Conservation (phyloP, 2,797 vertebrate species). For the Cichlasoma orientale region DNA sequence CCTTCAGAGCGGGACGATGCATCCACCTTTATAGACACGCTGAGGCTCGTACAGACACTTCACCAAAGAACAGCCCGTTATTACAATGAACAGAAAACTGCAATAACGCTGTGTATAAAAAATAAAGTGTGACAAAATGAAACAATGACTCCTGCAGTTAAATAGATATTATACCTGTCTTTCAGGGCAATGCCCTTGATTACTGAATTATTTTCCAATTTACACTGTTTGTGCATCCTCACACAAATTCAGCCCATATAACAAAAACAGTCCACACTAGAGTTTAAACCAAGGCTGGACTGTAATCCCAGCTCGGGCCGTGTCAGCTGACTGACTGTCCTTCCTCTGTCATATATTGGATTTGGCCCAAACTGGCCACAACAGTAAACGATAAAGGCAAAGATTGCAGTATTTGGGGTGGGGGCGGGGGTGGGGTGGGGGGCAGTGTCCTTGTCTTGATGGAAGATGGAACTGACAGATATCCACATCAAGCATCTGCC, state of each 20-base stretch:
- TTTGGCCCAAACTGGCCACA: slow-evolving; percentile 4
- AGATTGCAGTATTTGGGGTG: slow-evolving; percentile 9
- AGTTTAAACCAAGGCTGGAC: not conserved
- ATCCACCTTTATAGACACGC: not conserved
- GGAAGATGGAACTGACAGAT: slow-evolving; percentile 68
- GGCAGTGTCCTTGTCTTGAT: slow-evolving; percentile 50
- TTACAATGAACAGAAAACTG: too few relatives aligned
- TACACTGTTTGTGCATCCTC: not conserved
- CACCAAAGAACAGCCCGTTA: too few relatives aligned
- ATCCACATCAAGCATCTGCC: slow-evolving; percentile 56
- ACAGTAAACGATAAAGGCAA: slow-evolving; percentile 53
- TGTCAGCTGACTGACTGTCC: not conserved
- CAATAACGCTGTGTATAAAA: not conserved
- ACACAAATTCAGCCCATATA: not conserved
- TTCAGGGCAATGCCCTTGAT: too few relatives aligned
- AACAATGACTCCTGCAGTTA: too few relatives aligned
- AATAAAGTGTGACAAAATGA: not conserved
- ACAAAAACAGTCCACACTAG: not conserved
- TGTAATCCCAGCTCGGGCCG: not conserved
- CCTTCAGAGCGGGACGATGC: not conserved
- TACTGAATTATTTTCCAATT: too few relatives aligned
- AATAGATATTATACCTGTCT: not conserved
- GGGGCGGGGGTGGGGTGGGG: too few relatives aligned
- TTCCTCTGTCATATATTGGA: not conserved
- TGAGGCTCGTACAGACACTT: not conserved